These are phyloP conservation scores for Phocoena phocoena DNA, from an alignment of 2,113 vertebrate species.

Conservation along the genomic window DNA sequence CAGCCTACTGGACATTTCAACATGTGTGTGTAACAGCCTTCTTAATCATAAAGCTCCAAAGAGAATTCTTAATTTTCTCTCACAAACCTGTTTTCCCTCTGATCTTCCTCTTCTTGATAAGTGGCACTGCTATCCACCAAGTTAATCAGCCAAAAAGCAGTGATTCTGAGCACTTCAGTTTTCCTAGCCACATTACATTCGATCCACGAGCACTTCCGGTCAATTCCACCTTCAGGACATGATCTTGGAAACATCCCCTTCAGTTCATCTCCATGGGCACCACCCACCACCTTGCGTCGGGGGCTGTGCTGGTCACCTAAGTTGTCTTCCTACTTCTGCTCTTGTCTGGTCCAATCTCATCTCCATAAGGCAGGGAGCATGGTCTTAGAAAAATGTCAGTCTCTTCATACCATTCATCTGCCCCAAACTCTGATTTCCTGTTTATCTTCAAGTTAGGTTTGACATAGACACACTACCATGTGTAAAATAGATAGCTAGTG, in stretches of 20 bases:
- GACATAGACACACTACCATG: too few relatives aligned
- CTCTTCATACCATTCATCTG: not conserved
- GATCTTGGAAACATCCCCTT: fast-evolving
- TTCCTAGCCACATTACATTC: not conserved
- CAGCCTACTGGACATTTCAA: not conserved
- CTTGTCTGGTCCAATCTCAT: not conserved
- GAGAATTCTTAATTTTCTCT: not conserved
- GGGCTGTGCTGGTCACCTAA: not conserved
- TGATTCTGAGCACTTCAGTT: not conserved
- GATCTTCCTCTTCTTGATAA: not conserved
- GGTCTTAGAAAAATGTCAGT: not conserved
- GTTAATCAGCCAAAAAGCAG: not conserved
- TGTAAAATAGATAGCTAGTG: too few relatives aligned
- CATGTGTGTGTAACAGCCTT: not conserved
- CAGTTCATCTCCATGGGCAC: not conserved
- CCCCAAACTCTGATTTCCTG: not conserved
- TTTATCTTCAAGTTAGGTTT: not conserved
- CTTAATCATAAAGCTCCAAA: not conserved
- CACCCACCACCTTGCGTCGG: fast-evolving
- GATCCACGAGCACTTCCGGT: not conserved
- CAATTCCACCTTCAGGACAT: not conserved
- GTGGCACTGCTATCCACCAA: not conserved
- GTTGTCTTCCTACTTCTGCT: not conserved
- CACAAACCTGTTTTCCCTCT: not conserved
- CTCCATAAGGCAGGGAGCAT: not conserved